A percentile compares a stretch with the other conserved stretches of the same genome.
Conservation (phyloP, 2,888 invertebrate genomes). For the Conops quadrifasciatus region DNA sequence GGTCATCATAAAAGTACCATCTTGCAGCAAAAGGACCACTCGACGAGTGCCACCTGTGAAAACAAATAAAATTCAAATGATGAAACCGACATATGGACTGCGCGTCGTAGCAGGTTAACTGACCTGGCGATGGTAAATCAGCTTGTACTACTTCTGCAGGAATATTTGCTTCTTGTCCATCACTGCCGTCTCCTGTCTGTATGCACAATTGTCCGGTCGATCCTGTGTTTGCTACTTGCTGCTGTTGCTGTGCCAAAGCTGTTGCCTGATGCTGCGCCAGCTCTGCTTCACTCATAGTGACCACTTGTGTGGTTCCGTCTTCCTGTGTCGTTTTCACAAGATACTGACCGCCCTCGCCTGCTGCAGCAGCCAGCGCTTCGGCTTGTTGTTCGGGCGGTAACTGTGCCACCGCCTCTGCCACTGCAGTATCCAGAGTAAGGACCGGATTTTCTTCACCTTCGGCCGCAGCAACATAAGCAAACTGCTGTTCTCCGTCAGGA, state of each 20-base stretch:
- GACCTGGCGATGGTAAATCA: constrained; percentile 84
- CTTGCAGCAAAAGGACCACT: constrained; percentile 83
- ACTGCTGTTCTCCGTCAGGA: constrained; percentile 79
- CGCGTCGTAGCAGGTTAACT: constrained; percentile 42
- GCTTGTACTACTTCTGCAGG: constrained; percentile 88
- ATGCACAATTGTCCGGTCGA: constrained; percentile 50
- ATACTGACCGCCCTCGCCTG: constrained; percentile 52
- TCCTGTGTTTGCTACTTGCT: constrained; percentile 43
- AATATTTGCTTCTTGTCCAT: constrained; percentile 76
- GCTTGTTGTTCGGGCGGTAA: constrained; percentile 55
- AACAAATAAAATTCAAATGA: neutral
- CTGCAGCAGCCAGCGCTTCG: constrained; percentile 51
- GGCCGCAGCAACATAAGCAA: constrained; percentile 72
- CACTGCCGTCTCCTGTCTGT: constrained; percentile 56
- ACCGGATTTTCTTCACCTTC: constrained; percentile 69
- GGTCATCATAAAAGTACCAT: constrained; percentile 87
- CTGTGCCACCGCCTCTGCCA: constrained; percentile 64
- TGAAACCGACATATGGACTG: constrained; percentile 1
- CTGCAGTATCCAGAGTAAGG: constrained; percentile 65
- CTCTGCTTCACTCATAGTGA: constrained; percentile 59
- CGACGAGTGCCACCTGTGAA: constrained; percentile 79
- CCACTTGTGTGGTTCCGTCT: constrained; percentile 52
- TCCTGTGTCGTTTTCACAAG: constrained; percentile 57
- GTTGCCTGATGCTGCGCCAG: constrained; percentile 57
- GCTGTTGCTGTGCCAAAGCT: constrained; percentile 47